Conservation (phyloP, 2,797 vertebrate species). For the Sylvia borin region DNA sequence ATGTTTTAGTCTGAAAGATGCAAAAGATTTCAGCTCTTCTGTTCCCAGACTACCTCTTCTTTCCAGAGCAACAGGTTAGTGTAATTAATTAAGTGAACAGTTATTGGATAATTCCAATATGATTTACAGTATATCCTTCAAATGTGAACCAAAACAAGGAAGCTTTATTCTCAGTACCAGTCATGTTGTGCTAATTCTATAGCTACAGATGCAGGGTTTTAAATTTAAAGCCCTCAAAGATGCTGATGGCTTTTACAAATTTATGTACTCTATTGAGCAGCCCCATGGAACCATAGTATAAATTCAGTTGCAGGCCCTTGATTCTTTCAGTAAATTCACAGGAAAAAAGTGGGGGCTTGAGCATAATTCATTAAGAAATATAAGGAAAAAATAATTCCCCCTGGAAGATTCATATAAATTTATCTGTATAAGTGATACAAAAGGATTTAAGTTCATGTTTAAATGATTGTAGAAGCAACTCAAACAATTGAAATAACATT, state of each 20-base stretch:
- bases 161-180: background rate
- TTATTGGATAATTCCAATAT: background rate
- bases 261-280: background rate
- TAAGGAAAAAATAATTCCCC: background rate
- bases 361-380: background rate
- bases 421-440: background rate
- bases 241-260: background rate
- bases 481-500: background rate
- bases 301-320: background rate
- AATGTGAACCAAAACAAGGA: background rate
- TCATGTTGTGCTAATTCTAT: background rate
- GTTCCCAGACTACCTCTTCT: constrained; percentile 25
- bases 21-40: constrained; percentile 12
- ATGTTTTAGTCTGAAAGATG: background rate
- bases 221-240: background rate
- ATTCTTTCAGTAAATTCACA: background rate
- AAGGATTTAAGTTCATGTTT: background rate
- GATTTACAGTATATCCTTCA: background rate
- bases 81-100: background rate
- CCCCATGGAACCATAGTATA: background rate
- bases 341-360: background rate
- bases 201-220: background rate
- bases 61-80: constrained; percentile 81
- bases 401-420: background rate
- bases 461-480: background rate